Base-by-base conservation (phyloP, 2,888 invertebrate species). In the Orthosia cruda region DNA sequence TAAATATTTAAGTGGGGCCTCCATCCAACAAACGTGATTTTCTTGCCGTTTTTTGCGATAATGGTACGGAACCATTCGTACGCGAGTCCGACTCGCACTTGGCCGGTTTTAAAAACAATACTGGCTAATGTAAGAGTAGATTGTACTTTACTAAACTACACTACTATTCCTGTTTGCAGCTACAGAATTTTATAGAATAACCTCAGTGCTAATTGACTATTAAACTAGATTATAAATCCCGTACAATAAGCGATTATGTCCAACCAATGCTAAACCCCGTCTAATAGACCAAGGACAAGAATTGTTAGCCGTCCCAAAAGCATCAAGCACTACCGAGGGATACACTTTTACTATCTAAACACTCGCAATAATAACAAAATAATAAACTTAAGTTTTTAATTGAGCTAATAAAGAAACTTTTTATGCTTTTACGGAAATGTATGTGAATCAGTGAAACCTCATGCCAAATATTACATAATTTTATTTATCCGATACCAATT, bases 391-490 rank as follows among this genome's bases (percentile, higher is more conserved):
- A 58, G 57, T 47, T 73, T 71, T 49, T 73, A 65, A 57, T 50
- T 5, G 13, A 11, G 12, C 23, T 1, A 18, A 72, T 49, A 84
- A 62, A 62, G 47, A 61, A 23, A 16, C 49, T 58, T 61, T 77
- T 73, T 26, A 64, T 67, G 59, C 74, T 80, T 55, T 74, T 52
- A 62, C 50, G 32, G 18, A 67, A 66, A 40, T 16, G 50, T 69
- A 67, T 58, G 23, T 63, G 62, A 66, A 81, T 69, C 52, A 68
- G 16, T 47, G 47, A 49, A 32, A 79, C 71, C 74, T 80, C 74
- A 75, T 70, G 54, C 73, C 70, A 80, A 88, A 90, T 88, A 88
- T 93, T 93, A 92, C 91, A 94, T 94, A 94, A 94, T 93, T 92
- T 93, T 92, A 90, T 92, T 92, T 92, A 93, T 92, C 91, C 91